Base-by-base conservation (phyloP, 2,797 vertebrate genomes). In the Etheostoma perlongum region DNA sequence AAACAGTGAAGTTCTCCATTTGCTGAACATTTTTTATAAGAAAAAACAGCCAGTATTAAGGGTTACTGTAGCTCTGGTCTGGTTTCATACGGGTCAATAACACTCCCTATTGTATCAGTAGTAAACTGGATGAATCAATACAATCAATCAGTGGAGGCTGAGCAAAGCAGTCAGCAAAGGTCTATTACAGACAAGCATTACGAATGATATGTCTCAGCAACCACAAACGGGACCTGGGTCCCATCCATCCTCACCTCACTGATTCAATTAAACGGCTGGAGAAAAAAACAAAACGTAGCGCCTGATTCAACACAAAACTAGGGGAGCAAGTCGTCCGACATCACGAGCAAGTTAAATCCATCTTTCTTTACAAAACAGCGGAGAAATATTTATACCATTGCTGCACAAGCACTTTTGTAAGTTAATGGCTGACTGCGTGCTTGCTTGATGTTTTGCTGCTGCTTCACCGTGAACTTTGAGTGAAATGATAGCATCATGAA, bases 41-140 rank as follows among this genome's bases (percentile, higher is more conserved):
- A 52, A 60, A 60, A 85, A 77, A 68, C 49, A 44, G 58, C 55
- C 75, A 57, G 76, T 58, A 74, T 76, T 81, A 82, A 74, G 74
- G 74, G 85, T 85, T 79, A 84, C 60, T 77, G 76, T 61, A 53
- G 78, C 73, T 67, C 60, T 63, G 74, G 64, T 55, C 82, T 44
- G 57, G 54, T 89, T 83, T 90, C 83, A 91, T 88, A 65, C 59
- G 72, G 89, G 87, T 92, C 89, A 82, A 82, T 86, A 84, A 80
- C 74, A 53, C 72, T 90, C 81, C 86, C 80, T 75, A 86, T 89
- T 89, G 84, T 85, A 90, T 90, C 85, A 85, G 72, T 75, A 76
- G 88, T 86, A 90, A 93, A 86, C 85, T 81, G 76, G 81, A 94
- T 90, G 72, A 91, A 92, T 93, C 93, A 67, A 94, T 95, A 81